Evolutionary conservation across 2,113 vertebrate species (phyloP), one percentile per base, ranked within the genome.

Genomic region (Megaceryle torquata): DNA sequence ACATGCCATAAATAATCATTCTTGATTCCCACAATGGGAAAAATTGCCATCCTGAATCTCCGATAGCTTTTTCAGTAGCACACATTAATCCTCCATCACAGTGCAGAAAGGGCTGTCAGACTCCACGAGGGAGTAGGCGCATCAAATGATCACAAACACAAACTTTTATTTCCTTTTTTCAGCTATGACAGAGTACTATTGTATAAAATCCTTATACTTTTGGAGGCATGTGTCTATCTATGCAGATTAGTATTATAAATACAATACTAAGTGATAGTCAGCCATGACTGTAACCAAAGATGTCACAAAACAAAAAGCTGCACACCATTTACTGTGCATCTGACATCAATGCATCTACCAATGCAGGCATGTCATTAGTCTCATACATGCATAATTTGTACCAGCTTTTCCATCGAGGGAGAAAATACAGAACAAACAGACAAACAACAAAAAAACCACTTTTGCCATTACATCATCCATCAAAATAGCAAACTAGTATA

Each of bases 31-130:
- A 78, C 69, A 59, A 76, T 44, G 61, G 44, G 39, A 44, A 84
- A 67, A 91, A 75, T 0, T 72, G 41, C 77, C 50, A 75, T 29
- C 68, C 37, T 69, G 21, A 79, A 64, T 64, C 57, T 65, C 77
- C 53, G 31, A 78, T 57, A 61, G 57, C 21, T 81, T 86, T 84
- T 56, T 51, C 6, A 6, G 26, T 7, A 39, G 53, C 56, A 80
- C 80, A 53, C 29, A 59, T 50, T 46, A 20, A 35, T 33, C 79
- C 29, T 69, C 26, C 71, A 53, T 16, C 60, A 24, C 25, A 41
- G 61, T 9, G 56, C 71, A 70, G 83, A 68, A 82, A 35, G 29
- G 71, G 84, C 61, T 76, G 59, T 70, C 82, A 77, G 89, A 75
- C 67, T 68, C 51, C 60, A 43, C 0, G 0, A 37, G 10, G 18